Evolutionary conservation across 2,888 invertebrate species (phyloP).

Genomic region (Trichopria drosophilae): DNA sequence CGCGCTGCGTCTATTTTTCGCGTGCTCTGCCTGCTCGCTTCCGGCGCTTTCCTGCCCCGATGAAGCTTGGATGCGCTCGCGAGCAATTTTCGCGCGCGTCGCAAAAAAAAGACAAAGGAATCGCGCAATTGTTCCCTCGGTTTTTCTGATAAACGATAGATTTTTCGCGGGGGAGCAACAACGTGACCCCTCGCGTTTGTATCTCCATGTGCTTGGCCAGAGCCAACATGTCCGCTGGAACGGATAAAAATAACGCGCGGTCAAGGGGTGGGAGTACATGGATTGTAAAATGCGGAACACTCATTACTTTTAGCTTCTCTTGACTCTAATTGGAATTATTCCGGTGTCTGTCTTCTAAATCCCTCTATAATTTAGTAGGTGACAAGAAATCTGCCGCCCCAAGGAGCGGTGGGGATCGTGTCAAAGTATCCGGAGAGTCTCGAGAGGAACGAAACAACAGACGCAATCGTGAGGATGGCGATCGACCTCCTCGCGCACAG

Average conservation of each 20-base stretch:
- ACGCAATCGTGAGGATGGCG: conserved; percentile 65
- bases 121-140: too few species aligned
- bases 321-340: neutral
- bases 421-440: conserved; percentile 63
- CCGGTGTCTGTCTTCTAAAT: neutral
- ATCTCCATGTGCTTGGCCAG: conserved; percentile 12
- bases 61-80: too few species aligned
- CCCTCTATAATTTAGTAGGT: conserved; percentile 57
- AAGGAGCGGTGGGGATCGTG: conserved; percentile 55
- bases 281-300: conserved; percentile 11
- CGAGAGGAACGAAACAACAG: conserved; percentile 75
- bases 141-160: too few species aligned
- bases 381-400: conserved; percentile 56
- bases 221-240: conserved; percentile 40
- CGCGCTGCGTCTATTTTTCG: conserved; percentile 18
- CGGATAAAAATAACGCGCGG: conserved; percentile 38
- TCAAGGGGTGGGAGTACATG: conserved; percentile 14
- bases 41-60: conserved; percentile 26
- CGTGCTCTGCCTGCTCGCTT: conserved; percentile 5
- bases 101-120: too few species aligned
- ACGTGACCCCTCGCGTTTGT: neutral
- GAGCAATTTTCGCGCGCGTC: neutral
- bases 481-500: conserved; percentile 46
- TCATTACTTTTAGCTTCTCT: neutral
- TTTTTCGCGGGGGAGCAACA: neutral